A percentile compares a stretch with the other conserved stretches of the same genome.
These are phyloP conservation scores for Cnemophilus loriae DNA, from an alignment of 2,113 vertebrate genomes.

Conservation along the genomic window DNA sequence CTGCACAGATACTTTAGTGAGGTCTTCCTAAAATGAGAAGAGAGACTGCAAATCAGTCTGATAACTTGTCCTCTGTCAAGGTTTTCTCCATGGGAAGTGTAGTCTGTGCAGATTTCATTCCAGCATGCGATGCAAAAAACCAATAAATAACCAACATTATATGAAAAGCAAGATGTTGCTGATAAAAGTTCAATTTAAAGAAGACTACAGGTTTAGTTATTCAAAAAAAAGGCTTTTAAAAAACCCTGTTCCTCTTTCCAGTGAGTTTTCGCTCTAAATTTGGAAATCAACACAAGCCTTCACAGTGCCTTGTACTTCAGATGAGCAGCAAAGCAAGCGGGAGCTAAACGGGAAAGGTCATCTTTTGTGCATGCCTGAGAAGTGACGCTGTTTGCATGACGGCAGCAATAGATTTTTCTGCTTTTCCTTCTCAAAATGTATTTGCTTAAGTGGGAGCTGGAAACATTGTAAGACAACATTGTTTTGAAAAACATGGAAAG, in stretches of 20 bases:
- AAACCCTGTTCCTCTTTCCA: not conserved
- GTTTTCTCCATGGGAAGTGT: not conserved
- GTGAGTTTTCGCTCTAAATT: not conserved
- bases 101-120: not conserved
- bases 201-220: not conserved
- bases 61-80: not conserved
- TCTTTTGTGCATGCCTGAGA: not conserved
- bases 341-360: not conserved
- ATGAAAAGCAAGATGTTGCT: not conserved
- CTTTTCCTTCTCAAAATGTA: not conserved
- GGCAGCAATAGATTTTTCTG: not conserved
- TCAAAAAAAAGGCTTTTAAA: not conserved
- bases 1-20: not conserved
- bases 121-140: not conserved
- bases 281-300: not conserved
- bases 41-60: not conserved
- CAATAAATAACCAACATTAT: not conserved
- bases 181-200: not conserved
- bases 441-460: not conserved
- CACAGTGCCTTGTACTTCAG: not conserved
- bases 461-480: not conserved
- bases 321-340: not conserved
- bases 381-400: rapidly evolving
- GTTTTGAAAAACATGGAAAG: not conserved
- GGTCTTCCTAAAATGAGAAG: not conserved